These are phyloP conservation scores for Hylaeus anthracinus DNA, from an alignment of 1,140 invertebrate genomes.

Conservation along the genomic window DNA sequence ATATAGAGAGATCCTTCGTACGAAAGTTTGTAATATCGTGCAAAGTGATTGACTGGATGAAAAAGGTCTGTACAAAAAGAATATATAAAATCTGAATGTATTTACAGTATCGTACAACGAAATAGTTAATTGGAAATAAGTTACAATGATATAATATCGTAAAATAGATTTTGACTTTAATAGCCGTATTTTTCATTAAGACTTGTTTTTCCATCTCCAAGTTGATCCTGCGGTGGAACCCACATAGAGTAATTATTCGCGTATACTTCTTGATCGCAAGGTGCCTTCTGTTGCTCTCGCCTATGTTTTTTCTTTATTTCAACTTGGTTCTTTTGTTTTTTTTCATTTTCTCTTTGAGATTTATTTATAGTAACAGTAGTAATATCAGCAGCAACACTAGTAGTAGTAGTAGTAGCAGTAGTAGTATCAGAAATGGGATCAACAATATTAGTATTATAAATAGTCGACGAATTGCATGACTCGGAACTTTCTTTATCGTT, in stretches of 20 bases:
- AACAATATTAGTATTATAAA: neutral
- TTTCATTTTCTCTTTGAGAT: constrained; percentile 5
- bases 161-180: constrained; percentile 13
- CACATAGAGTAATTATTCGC: constrained; percentile 87
- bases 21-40: too few species aligned
- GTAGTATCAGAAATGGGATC: too few species aligned
- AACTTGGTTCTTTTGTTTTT: neutral
- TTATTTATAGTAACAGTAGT: too few species aligned
- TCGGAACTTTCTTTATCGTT: neutral
- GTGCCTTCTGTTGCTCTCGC: constrained; percentile 2
- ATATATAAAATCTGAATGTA: neutral
- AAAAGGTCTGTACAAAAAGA: neutral
- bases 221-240: constrained; percentile 89
- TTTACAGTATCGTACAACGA: neutral
- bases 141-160: neutral
- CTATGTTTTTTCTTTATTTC: constrained; percentile 1
- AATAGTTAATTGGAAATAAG: neutral
- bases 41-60: too few species aligned
- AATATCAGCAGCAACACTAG: neutral
- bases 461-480: neutral
- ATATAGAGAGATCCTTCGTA: too few species aligned
- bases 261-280: constrained; percentile 80
- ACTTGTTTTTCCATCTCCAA: constrained; percentile 89
- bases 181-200: constrained; percentile 93
- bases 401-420: neutral